A percentile compares a stretch with the other conserved stretches of the same genome.
Conservation (phyloP, 2,113 vertebrate species). For the Lampris incognitus region DNA sequence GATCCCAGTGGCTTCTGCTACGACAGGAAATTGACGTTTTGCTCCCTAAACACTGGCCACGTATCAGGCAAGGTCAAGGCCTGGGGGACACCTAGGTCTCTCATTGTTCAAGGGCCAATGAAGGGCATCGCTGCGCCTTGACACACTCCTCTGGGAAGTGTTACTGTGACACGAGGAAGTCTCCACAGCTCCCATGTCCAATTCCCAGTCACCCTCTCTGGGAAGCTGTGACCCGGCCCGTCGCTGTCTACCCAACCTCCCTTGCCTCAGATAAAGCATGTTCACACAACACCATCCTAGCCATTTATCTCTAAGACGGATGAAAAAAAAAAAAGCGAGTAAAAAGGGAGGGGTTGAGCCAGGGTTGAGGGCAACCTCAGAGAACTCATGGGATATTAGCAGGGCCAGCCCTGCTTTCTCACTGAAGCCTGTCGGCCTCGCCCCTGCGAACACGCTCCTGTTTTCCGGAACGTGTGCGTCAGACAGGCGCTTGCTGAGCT, state of each 20-base stretch:
- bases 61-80: conserved; percentile 71
- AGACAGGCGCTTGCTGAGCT: conserved; percentile 57
- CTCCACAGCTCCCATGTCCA: conserved; percentile 46
- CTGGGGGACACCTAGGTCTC: conserved; percentile 59
- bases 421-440: conserved; percentile 72
- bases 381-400: conserved; percentile 76
- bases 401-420: conserved; percentile 46
- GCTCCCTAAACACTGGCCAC: conserved; percentile 63
- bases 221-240: neutral
- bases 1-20: conserved; percentile 32
- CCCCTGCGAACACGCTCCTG: conserved; percentile 57
- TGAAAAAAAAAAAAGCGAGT: conserved; percentile 25
- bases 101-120: conserved; percentile 49
- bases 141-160: conserved; percentile 60
- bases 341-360: conserved; percentile 13
- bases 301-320: conserved; percentile 24
- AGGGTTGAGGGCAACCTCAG: conserved; percentile 49
- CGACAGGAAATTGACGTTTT: conserved; percentile 65
- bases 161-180: conserved; percentile 58
- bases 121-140: conserved; percentile 39
- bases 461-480: conserved; percentile 46
- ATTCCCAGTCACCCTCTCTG: conserved; percentile 8
- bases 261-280: conserved; percentile 20
- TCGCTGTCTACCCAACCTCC: conserved; percentile 5
- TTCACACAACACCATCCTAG: conserved; percentile 8